Base-by-base conservation (phyloP, 2,888 invertebrate genomes). In the Hipparchia semele region DNA sequence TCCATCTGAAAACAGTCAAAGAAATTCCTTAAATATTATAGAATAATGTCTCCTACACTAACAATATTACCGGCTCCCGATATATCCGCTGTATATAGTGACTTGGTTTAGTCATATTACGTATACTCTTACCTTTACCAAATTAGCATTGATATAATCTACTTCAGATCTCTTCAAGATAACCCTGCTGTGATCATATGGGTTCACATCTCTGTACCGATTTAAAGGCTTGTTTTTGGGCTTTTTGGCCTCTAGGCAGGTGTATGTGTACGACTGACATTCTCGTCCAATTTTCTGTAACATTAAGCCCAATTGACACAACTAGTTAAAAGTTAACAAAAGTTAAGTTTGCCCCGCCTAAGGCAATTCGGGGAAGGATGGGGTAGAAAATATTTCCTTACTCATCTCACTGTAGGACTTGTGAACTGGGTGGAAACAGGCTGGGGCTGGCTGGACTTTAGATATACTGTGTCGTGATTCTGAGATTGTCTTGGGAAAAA, bases 101-200 rank as follows among this genome's bases (percentile, higher is more conserved):
- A 23, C 23, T 23, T 1, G 23, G 23, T 23, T 23, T 23, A 23
- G 23, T 23, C 23, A 58, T 53, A 51, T 33, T 51, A 33, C 39
- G 45, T 2, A 13, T 53, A 45, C 2, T 39, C 69, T 71, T 92
- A 97, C 97, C 95, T 95, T 95, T 71, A 99, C 96, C 80, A 98
- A 94, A 92, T 98, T 99, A 70, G 99, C 99, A 94, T 99, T 99
- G 83, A 99, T 99, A 89, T 99, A 99, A 90, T 99, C 97, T 59
- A 95, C 96, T 67, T 95, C 92, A 76, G 96, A 96, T 82, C 96
- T 95, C 79, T 95, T 93, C 62, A 99, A 92, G 70, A 97, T 92
- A 76, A 99, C 97, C 78, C 99, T 95, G 84, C 97, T 98, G 89
- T 99, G 98, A 90, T 99, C 99, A 89, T 97, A 99, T 1, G 99